Percentiles rank a stretch among this genome's conserved stretches.
Conservation (phyloP, 1,140 invertebrate genomes). For the Halictus rubicundus region DNA sequence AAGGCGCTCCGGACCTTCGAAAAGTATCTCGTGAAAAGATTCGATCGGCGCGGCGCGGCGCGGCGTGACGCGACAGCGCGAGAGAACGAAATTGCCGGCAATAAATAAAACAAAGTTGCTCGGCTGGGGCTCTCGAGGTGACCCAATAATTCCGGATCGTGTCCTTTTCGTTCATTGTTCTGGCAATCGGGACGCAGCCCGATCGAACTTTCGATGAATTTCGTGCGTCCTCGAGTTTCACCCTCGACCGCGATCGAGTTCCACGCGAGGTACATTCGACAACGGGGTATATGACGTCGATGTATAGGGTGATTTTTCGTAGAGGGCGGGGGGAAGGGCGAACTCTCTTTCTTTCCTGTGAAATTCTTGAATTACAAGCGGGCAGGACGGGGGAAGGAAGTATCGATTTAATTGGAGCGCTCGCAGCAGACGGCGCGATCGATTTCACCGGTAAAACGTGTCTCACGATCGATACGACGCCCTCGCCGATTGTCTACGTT, state of each 20-base stretch:
- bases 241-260: constrained; percentile 30
- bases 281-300: neutral
- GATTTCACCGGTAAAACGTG: no score
- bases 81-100: no score
- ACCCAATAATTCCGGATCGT: neutral
- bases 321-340: neutral
- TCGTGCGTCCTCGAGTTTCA: constrained; percentile 44
- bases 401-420: neutral
- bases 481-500: no score
- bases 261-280: constrained; percentile 20
- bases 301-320: constrained; percentile 8
- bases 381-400: neutral
- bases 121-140: no score
- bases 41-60: no score
- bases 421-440: no score
- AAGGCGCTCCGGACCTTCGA: no score
- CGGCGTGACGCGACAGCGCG: no score
- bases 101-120: neutral
- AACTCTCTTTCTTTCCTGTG: neutral
- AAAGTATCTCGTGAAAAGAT: no score
- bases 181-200: neutral
- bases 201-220: constrained; percentile 18
- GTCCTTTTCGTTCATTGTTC: neutral
- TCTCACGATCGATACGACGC: no score
- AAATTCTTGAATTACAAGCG: constrained; percentile 16